Conservation (phyloP, 92 coral and sea anemone species). For the Ricordea florida region DNA sequence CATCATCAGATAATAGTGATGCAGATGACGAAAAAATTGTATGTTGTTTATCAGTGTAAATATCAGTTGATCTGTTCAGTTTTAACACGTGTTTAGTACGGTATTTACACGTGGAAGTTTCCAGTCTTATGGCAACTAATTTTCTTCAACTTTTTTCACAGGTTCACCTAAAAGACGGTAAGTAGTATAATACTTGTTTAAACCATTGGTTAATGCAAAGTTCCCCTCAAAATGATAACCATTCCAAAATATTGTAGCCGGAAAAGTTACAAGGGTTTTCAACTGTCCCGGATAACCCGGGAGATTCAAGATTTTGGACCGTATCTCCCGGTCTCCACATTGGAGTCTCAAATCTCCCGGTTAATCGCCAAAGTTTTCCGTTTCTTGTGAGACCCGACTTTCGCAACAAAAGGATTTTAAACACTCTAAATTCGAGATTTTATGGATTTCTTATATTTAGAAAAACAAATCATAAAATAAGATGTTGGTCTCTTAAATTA, state of each 20-base stretch:
- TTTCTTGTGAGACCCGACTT: no score
- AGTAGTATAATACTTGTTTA: background rate
- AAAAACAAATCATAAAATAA: no score
- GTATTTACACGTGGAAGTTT: background rate
- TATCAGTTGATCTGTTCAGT: background rate
- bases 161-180: conserved; percentile 59
- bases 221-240: background rate
- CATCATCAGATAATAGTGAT: conserved; percentile 34
- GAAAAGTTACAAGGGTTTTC: no score
- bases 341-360: no score
- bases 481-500: no score
- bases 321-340: no score
- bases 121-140: background rate
- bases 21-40: conserved; percentile 65
- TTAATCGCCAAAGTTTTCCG: no score
- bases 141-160: background rate
- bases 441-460: no score
- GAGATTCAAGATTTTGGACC: no score
- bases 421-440: no score
- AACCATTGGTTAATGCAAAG: background rate
- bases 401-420: no score
- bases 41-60: background rate
- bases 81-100: background rate
- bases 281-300: no score
- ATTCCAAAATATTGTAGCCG: background rate